A percentile compares a stretch with the other conserved stretches of the same genome.
Evolutionary conservation across 1,140 invertebrate genomes (phyloP).

Genomic region (Zaprionus ghesquierei): DNA sequence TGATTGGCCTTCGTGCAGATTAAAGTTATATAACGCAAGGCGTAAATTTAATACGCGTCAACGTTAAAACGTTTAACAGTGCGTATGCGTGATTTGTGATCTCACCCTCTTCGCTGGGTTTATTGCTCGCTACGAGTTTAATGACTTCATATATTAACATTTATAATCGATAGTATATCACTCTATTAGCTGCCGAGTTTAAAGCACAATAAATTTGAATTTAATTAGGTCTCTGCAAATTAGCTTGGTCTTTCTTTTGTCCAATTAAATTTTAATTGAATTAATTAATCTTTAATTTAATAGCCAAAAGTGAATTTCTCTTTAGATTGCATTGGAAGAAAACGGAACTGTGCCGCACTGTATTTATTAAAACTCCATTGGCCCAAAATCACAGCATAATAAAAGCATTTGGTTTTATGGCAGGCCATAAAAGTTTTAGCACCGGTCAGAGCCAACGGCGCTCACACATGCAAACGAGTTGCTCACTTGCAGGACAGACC

Average conservation of each 20-base stretch:
- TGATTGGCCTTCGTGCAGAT: conserved; percentile 65
- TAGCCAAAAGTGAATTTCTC: neutral
- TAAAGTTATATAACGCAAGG: conserved; percentile 59
- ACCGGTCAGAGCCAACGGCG: neutral
- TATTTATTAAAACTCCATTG: conserved; percentile 24
- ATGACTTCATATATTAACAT: neutral
- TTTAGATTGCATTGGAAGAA: neutral
- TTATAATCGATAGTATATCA: neutral
- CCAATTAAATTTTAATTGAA: conserved; percentile 42
- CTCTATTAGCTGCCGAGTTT: neutral
- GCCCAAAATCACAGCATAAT: conserved; percentile 16
- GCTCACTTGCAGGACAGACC: neutral
- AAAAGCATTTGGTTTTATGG: conserved; percentile 10
- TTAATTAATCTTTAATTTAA: conserved; percentile 36
- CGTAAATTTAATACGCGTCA: conserved; percentile 49
- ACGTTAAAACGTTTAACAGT: conserved; percentile 51
- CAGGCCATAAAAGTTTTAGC: conserved; percentile 20
- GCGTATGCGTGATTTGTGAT: conserved; percentile 50
- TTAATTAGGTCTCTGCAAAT: neutral
- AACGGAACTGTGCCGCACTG: neutral
- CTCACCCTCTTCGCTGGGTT: neutral
- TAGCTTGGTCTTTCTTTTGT: neutral
- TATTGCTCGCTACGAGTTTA: neutral
- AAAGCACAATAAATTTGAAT: neutral
- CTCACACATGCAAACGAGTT: conserved; percentile 11